Base-by-base conservation (phyloP, 2,113 vertebrate genomes). In the Heterocephalus glaber region DNA sequence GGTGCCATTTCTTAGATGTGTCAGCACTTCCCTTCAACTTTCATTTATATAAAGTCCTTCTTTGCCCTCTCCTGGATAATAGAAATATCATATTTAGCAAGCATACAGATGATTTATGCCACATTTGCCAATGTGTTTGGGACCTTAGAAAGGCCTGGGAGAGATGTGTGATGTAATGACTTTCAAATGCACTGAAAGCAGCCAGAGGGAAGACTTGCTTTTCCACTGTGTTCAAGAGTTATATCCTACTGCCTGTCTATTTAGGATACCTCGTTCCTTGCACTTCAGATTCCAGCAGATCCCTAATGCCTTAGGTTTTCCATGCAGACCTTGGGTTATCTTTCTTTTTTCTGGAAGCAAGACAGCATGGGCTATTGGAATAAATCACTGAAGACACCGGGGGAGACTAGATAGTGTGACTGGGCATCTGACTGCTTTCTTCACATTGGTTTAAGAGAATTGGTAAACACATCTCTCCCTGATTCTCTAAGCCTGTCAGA, bases 1-100 rank as follows among this genome's bases (percentile, higher is more conserved):
- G 38, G 58, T n/a, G 26, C 38, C 94, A 72, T 92, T 89, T 87
- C 68, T 96, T 61, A 63, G 44, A 41, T 44, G 24, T 65, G 80
- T 84, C 77, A 87, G 52, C 38, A 61, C n/a, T 95, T 82, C 38
- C 33, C 49, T 90, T 30, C 5, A 0, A 30, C 26, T 38, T 81
- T 79, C 44, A 76, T 94, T 65, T 76, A 41, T 70, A 66, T 22
- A 58, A 95, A 89, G 54, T 65, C 56, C 86, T 70, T 26, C 35
- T 77, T 72, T 86, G 56, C 47, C 49, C n/a, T 63, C 7, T 60
- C 26, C 44, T 56, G 26, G 76, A 33, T 80, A 72, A 89, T 74
- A 22, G 70, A 90, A 88, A 86, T 41, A 49, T 1, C 28, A 7
- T 30, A 77, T 24, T 87, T 63, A 85, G 33, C 2, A n/a, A n/a